Conservation (phyloP, 2,113 vertebrate species). For the Syrmaticus mikado region DNA sequence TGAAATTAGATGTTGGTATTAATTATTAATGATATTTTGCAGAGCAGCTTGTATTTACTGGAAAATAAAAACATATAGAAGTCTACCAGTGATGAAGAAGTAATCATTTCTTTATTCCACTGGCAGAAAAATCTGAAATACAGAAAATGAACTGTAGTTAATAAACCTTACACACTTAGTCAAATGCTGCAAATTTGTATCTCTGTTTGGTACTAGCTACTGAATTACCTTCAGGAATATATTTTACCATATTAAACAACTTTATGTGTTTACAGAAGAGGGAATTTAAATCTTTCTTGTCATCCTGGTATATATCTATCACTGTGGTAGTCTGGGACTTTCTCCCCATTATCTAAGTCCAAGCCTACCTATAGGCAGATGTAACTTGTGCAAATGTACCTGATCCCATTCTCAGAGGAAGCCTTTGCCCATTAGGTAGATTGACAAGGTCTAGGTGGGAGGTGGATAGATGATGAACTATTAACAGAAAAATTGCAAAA, state of each 20-base stretch:
- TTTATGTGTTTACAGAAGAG: background rate
- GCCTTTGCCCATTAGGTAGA: background rate
- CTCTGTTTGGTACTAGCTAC: background rate
- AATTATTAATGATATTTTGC: background rate
- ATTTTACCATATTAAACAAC: background rate
- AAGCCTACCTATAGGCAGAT: background rate
- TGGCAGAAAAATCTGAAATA: background rate
- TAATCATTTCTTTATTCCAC: background rate
- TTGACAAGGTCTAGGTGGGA: background rate
- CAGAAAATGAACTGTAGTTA: background rate
- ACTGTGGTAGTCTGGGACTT: background rate
- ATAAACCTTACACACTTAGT: background rate
- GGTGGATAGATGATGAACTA: too few species aligned
- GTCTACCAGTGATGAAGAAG: background rate
- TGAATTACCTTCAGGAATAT: background rate
- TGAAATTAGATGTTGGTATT: background rate
- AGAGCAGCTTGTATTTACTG: background rate
- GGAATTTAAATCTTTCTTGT: background rate
- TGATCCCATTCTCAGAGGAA: background rate
- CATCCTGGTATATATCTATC: background rate
- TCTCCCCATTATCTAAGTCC: background rate
- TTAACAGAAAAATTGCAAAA: background rate
- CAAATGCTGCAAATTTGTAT: background rate
- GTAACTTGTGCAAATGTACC: background rate
- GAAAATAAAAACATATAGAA: background rate